Evolutionary conservation across 2,888 invertebrate species (phyloP).

Genomic region (Drosophila histrio): DNA sequence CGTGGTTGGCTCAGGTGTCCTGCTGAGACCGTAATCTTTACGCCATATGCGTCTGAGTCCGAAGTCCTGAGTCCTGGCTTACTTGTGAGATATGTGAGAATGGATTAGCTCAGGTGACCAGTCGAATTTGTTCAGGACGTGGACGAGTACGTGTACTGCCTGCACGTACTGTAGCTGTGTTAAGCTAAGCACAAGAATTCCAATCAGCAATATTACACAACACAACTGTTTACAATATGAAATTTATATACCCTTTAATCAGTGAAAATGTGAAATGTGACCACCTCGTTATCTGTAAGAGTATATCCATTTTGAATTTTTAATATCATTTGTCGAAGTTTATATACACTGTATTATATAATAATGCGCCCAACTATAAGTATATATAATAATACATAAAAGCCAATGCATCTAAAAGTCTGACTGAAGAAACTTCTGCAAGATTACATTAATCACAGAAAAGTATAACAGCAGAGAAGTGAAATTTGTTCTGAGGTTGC

Average conservation of each 20-base stretch:
- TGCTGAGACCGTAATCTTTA: constrained; percentile 49
- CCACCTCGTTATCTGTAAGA: too few species aligned
- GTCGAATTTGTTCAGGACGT: constrained; percentile 3
- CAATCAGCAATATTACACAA: constrained; percentile 10
- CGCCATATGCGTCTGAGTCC: constrained; percentile 56
- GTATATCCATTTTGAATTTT: too few species aligned
- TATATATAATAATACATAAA: too few species aligned
- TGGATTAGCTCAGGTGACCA: constrained; percentile 25
- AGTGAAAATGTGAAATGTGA: too few species aligned
- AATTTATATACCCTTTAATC: background rate
- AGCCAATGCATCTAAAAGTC: too few species aligned
- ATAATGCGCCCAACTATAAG: too few species aligned
- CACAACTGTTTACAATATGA: background rate
- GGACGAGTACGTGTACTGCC: background rate
- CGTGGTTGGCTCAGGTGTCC: constrained; percentile 32
- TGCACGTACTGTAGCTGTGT: constrained; percentile 8
- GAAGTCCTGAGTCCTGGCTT: constrained; percentile 46
- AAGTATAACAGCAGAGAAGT: too few species aligned
- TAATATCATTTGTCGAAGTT: too few species aligned
- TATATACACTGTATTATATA: too few species aligned
- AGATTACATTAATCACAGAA: too few species aligned
- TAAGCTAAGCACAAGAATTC: constrained; percentile 2
- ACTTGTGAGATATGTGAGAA: constrained; percentile 25
- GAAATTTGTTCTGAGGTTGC: too few species aligned
- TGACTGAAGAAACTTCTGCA: too few species aligned